Evolutionary conservation across 1,140 invertebrate species (phyloP).

Genomic region (Nomia melanderi): DNA sequence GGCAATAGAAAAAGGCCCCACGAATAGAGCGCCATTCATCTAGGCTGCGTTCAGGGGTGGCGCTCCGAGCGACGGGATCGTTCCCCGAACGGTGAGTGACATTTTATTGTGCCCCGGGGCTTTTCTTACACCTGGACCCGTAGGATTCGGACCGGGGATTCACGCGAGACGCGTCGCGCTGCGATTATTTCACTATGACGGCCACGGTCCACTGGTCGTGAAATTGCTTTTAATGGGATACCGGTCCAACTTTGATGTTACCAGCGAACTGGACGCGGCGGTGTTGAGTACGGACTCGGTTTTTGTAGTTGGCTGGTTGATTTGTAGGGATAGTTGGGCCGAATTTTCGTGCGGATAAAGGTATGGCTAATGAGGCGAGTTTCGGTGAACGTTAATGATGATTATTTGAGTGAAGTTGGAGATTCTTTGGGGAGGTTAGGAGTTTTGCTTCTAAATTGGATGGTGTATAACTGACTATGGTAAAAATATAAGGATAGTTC

Average conservation of each 20-base stretch:
- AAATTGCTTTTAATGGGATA: constrained; percentile 12
- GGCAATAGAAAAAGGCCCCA: constrained; percentile 60
- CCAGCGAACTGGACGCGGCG: neutral
- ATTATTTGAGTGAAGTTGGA: no score
- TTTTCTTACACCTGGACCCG: constrained; percentile 74
- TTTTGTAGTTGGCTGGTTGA: no score
- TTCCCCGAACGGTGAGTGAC: constrained; percentile 67
- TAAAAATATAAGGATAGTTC: no score
- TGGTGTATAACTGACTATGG: no score
- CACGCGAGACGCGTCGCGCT: neutral
- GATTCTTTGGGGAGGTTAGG: no score
- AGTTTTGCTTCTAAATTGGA: no score
- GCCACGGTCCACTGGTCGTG: neutral
- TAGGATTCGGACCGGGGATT: neutral
- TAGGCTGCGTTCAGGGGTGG: constrained; percentile 66
- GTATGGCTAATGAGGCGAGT: no score
- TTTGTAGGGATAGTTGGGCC: no score
- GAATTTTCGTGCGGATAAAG: no score
- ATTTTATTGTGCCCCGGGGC: constrained; percentile 70
- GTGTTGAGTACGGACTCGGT: neutral
- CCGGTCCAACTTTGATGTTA: no score
- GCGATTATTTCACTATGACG: constrained; percentile 7
- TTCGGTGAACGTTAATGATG: no score
- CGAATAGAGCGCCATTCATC: constrained; percentile 67
- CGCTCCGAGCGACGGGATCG: constrained; percentile 44